Evolutionary conservation across 2,113 vertebrate species (phyloP).

Genomic region (Hemicordylus capensis): DNA sequence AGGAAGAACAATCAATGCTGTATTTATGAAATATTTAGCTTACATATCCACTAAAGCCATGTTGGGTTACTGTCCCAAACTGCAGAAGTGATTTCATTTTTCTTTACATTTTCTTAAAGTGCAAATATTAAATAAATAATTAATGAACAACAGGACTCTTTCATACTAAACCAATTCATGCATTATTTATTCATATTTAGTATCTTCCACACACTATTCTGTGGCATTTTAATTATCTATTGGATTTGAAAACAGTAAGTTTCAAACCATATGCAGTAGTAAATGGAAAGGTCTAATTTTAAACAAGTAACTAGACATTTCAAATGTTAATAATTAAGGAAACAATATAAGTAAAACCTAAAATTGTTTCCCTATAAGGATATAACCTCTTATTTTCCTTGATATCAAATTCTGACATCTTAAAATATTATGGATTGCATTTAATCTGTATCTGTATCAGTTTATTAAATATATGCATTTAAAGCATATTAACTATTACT

Average conservation of each 20-base stretch:
- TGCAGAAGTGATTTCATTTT: conserved; percentile 25
- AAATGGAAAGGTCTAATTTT: not conserved
- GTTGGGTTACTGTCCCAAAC: conserved; percentile 24
- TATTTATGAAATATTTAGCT: conserved; percentile 6
- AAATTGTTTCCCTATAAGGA: not conserved
- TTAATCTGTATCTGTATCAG: not conserved
- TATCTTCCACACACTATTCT: not conserved
- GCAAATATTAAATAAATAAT: conserved; percentile 51
- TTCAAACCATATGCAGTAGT: not conserved
- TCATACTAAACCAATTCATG: conserved; percentile 36
- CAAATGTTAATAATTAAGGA: not conserved
- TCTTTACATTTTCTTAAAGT: conserved; percentile 37
- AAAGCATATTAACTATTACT: not conserved
- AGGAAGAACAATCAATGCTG: not conserved
- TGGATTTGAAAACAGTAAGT: conserved; percentile 22
- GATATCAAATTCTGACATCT: not conserved
- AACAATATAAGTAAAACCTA: not conserved
- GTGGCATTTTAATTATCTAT: conserved; percentile 8
- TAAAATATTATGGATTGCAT: not conserved
- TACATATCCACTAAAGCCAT: not conserved
- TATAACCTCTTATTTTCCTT: conserved; percentile 8
- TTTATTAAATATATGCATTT: not conserved
- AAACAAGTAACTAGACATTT: not conserved
- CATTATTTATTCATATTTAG: conserved; percentile 53
- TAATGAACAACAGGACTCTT: conserved; percentile 34